Conservation (phyloP, 1,140 invertebrate genomes). For the roundworm (Caenorhabditis elegans) region WBcel235 BX284605.5:3772001-3772500, state of each 20-base stretch:
- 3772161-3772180: too few relatives aligned
- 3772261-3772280: neutral
- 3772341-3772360: neutral
- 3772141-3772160: too few relatives aligned
- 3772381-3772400: neutral
- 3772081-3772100: too few relatives aligned
- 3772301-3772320: neutral
- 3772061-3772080: too few relatives aligned
- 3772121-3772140: too few relatives aligned
- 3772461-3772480: neutral
- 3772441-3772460: neutral
- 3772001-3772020: too few relatives aligned
- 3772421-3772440: neutral
- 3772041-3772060: too few relatives aligned
- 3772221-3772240: neutral
- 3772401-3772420: slow-evolving; percentile 27
- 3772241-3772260: neutral
- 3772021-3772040: too few relatives aligned
- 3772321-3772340: neutral
- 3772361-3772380: neutral
- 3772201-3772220: too few relatives aligned
- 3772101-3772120: too few relatives aligned
- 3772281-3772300: neutral
- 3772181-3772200: too few relatives aligned
- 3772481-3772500: slow-evolving; percentile 39